A percentile compares a stretch with the other conserved stretches of the same genome.
Evolutionary conservation across 2,113 vertebrate genomes (phyloP).

Genomic region (Pygoscelis adeliae): DNA sequence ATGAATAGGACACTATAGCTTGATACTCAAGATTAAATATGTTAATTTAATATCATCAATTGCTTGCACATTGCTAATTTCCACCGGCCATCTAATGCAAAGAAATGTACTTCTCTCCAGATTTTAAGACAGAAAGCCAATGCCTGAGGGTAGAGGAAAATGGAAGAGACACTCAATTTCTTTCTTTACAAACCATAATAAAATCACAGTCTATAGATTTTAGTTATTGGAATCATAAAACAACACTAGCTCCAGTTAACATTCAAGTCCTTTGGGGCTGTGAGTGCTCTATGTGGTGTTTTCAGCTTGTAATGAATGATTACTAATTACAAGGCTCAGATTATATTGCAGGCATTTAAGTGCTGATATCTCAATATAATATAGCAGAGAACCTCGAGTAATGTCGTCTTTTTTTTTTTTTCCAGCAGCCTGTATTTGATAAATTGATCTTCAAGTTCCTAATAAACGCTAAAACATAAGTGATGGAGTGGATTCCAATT

Average conservation of each 20-base stretch:
- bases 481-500: not conserved
- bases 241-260: constrained; percentile 21
- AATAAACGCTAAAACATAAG: not conserved
- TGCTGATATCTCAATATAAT: not conserved
- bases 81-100: not conserved
- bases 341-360: constrained; percentile 14
- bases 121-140: constrained; percentile 26
- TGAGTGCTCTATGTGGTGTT: not conserved
- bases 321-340: constrained; percentile 24
- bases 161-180: not conserved
- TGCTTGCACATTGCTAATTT: not conserved
- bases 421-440: not conserved
- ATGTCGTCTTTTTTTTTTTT: not conserved
- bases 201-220: constrained; percentile 60
- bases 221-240: constrained; percentile 55
- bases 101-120: not conserved
- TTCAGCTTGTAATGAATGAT: constrained; percentile 40
- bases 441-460: constrained; percentile 16
- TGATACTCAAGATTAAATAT: constrained; percentile 56
- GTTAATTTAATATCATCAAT: constrained; percentile 17
- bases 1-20: constrained; percentile 29
- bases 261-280: not conserved
- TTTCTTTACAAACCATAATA: constrained; percentile 50
- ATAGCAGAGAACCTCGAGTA: not conserved
- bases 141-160: constrained; percentile 1